Conservation (phyloP, 2,888 invertebrate species). For the Steinernema hermaphroditum region DNA sequence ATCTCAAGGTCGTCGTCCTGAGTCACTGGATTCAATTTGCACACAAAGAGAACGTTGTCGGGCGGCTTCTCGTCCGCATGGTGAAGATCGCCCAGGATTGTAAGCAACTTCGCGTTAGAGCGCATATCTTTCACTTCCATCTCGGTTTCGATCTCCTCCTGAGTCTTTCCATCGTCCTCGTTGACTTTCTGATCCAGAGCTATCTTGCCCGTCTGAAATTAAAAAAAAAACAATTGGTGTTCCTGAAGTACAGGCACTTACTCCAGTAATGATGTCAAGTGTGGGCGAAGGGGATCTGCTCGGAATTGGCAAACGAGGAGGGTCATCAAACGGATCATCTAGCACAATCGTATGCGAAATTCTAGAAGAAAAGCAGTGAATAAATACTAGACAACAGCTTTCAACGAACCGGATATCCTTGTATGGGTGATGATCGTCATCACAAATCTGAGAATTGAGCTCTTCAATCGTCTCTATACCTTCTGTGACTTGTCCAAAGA, state of each 20-base stretch:
- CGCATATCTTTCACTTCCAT: slow-evolving; percentile 88
- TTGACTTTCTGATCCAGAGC: slow-evolving; percentile 61
- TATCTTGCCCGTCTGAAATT: slow-evolving; percentile 59
- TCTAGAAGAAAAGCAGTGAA: slow-evolving; percentile 70
- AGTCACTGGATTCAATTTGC: slow-evolving; percentile 97
- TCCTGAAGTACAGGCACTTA: too few species aligned
- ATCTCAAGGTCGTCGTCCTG: slow-evolving; percentile 85
- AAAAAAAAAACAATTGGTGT: too few species aligned
- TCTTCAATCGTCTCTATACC: slow-evolving; percentile 80
- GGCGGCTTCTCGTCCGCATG: slow-evolving; percentile 96
- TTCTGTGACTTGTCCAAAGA: slow-evolving; percentile 87
- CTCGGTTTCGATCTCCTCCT: slow-evolving; percentile 82
- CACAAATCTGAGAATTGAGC: slow-evolving; percentile 91
- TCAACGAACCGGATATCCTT: slow-evolving; percentile 78
- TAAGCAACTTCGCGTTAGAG: slow-evolving; percentile 92
- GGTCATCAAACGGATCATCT: slow-evolving; percentile 93
- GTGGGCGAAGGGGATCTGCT: slow-evolving; percentile 86
- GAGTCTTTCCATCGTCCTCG: slow-evolving; percentile 80
- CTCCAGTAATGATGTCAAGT: slow-evolving; percentile 76
- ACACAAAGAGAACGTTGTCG: slow-evolving; percentile 97
- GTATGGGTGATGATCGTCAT: slow-evolving; percentile 84
- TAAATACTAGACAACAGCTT: slow-evolving; percentile 3
- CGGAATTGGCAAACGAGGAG: slow-evolving; percentile 77
- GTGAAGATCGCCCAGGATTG: slow-evolving; percentile 87
- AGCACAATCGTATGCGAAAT: slow-evolving; percentile 93